Evolutionary conservation across 2,113 vertebrate species (phyloP).

Genomic region (Phainopepla nitens): DNA sequence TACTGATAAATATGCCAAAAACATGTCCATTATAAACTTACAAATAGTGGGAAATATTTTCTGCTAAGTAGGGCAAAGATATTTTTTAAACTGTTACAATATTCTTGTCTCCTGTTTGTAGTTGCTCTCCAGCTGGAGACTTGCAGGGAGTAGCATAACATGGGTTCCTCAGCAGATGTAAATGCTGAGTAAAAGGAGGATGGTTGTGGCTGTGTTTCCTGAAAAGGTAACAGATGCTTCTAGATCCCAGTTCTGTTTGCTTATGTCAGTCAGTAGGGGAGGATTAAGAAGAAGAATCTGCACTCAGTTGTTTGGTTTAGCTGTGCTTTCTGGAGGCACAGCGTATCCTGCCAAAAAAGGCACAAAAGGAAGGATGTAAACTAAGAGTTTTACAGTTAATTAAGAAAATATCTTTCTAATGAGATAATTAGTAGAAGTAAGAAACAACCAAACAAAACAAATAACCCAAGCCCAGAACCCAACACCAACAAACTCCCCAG

Average conservation of each 20-base stretch:
- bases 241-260: neutral
- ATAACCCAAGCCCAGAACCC: neutral
- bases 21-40: neutral
- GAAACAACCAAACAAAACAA: neutral
- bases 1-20: neutral
- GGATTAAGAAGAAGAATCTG: neutral
- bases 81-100: neutral
- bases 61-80: neutral
- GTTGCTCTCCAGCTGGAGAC: neutral
- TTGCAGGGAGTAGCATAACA: neutral
- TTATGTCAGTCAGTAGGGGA: neutral
- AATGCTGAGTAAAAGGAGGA: neutral
- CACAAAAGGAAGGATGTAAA: neutral
- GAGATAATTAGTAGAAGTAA: neutral
- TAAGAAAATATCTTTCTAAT: neutral
- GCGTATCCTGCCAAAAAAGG: neutral
- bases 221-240: neutral
- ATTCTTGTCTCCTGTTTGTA: neutral
- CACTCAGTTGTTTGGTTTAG: neutral
- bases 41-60: neutral
- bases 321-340: neutral
- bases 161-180: neutral
- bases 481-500: neutral
- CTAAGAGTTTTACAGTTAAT: neutral
- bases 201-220: neutral